Evolutionary conservation across 2,113 vertebrate genomes (phyloP), one percentile per base, ranked within the genome.

Genomic region (Callipepla squamata): DNA sequence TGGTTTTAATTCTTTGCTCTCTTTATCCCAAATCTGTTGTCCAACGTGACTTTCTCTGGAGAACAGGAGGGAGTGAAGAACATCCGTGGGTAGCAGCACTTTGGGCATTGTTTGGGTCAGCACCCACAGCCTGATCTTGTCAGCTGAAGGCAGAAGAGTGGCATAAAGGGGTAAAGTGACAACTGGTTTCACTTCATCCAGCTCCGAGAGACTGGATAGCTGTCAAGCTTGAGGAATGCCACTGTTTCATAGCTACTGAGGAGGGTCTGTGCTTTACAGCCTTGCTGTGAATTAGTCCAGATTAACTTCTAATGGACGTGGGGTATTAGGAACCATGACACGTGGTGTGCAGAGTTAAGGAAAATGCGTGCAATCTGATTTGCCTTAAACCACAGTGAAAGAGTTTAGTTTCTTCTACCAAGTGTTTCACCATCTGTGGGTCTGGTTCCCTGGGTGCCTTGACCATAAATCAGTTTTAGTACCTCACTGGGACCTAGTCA

Each of bases 321-420:
- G 73, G 18, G 9, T 9, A 58, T 30, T n/a, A 66, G 50, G 26
- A 53, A 28, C 13, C 9, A 53, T 53, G 50, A 53, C 25, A 16
- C 44, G 1, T 5, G 0, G 34, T 16, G 14, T 1, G 6, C 53
- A 3, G 3, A 20, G 25, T 4, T n/a, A 69, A 25, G 66, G 38
- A 21, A 72, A 26, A 82, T 17, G 34, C 2, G 70, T 42, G 13
- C 20, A 36, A 63, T 68, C 3, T 6, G 2, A 42, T 87, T 90
- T 83, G 38, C 26, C 30, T 17, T 67, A 63, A 51, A 14, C 2
- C 30, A 14, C n/a, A 6, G 65, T 8, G 13, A 40, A 38, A 1
- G 57, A 18, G 15, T 66, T 50, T 40, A 70, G 65, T 40, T 40
- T 40, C 40, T 40, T 40, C 40, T 40, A 7, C 30, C 7, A 36